A percentile compares a stretch with the other conserved stretches of the same genome.
These are phyloP conservation scores for Amiota minor DNA, from an alignment of 2,888 invertebrate species.

Conservation along the genomic window DNA sequence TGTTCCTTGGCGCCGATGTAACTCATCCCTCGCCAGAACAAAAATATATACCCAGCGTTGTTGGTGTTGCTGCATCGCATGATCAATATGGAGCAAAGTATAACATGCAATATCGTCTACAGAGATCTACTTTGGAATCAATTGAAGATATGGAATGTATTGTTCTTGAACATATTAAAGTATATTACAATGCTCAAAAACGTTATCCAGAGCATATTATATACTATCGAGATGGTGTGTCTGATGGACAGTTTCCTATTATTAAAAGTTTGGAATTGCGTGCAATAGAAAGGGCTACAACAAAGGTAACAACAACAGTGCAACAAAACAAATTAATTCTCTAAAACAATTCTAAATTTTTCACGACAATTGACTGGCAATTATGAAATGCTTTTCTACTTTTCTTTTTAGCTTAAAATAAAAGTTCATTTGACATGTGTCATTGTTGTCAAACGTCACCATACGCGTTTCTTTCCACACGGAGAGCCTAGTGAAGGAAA, in stretches of 20 bases:
- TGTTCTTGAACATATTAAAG: constrained; percentile 78
- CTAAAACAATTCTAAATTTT: background rate
- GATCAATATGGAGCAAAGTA: constrained; percentile 81
- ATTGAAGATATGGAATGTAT: constrained; percentile 83
- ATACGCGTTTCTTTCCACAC: constrained; percentile 80
- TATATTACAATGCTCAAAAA: constrained; percentile 75
- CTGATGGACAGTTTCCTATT: constrained; percentile 86
- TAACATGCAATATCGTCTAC: constrained; percentile 84
- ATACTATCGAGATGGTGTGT: constrained; percentile 90
- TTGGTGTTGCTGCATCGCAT: constrained; percentile 84
- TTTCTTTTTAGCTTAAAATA: constrained; percentile 63
- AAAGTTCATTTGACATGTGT: constrained; percentile 88
- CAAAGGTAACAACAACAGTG: constrained; percentile 50
- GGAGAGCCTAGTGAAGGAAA: constrained; percentile 67
- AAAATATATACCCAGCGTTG: constrained; percentile 76
- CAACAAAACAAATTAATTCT: background rate
- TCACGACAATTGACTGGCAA: background rate
- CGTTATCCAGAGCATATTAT: constrained; percentile 76
- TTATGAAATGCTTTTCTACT: background rate
- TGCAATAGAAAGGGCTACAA: constrained; percentile 83
- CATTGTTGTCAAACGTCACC: constrained; percentile 97
- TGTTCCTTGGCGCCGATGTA: constrained; percentile 91
- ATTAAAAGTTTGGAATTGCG: constrained; percentile 77
- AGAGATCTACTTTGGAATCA: constrained; percentile 82
- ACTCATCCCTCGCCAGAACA: constrained; percentile 92